Evolutionary conservation across 2,888 invertebrate species (phyloP).

Genomic region (Mesochorus sp.): DNA sequence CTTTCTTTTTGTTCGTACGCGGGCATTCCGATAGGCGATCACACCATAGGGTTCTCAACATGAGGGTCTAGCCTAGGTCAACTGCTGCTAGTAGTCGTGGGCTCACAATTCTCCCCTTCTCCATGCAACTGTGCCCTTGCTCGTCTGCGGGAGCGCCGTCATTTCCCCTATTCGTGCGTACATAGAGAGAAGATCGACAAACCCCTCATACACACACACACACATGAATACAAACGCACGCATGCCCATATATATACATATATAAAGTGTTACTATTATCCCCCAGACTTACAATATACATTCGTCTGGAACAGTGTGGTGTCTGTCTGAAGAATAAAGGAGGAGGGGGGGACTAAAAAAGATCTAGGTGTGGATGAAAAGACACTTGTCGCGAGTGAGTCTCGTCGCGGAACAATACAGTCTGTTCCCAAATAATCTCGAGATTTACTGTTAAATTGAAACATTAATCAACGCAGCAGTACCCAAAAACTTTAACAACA

Average conservation of each 20-base stretch:
- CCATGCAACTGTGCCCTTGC: slow-evolving; percentile 28
- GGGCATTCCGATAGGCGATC: too few species aligned
- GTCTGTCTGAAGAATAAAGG: too few species aligned
- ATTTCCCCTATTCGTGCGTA: slow-evolving; percentile 20
- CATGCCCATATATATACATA: too few species aligned
- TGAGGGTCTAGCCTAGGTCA: slow-evolving; percentile 62
- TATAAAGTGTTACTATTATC: too few species aligned
- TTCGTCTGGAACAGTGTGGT: too few species aligned
- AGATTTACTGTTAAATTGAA: too few species aligned
- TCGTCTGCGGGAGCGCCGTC: not conserved
- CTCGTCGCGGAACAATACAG: not conserved
- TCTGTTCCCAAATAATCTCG: too few species aligned
- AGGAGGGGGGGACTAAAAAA: too few species aligned
- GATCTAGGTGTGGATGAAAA: not conserved
- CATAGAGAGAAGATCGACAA: not conserved
- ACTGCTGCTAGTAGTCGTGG: slow-evolving; percentile 37
- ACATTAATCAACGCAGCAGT: too few species aligned
- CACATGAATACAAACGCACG: too few species aligned
- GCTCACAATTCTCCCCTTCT: not conserved
- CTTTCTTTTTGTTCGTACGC: not conserved
- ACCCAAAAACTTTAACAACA: too few species aligned
- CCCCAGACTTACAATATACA: too few species aligned
- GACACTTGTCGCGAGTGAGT: not conserved
- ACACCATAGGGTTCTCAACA: slow-evolving; percentile 15
- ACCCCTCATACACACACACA: not conserved